phyloP scores from a whole-genome alignment of 2,113 vertebrate species.

The Silurus glanis region DNA sequence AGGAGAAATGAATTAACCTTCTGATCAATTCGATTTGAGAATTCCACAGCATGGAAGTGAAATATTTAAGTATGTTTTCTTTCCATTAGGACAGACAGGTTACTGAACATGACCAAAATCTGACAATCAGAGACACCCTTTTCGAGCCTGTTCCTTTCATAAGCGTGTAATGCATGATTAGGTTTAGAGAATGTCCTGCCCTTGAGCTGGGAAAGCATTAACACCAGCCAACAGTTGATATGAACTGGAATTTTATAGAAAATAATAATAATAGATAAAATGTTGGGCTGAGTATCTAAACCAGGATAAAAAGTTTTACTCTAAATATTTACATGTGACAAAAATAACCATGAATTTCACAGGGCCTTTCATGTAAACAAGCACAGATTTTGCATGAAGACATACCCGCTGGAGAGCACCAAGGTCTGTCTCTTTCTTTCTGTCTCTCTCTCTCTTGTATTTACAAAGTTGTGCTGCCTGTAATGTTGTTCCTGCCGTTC shows the following conservation, averaged over 20 bases:
- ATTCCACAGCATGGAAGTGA: background rate
- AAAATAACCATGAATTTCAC: background rate
- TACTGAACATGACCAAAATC: slow-evolving; percentile 44
- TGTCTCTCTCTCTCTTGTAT: slow-evolving; percentile 42
- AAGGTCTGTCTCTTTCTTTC: slow-evolving; percentile 64
- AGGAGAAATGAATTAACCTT: background rate
- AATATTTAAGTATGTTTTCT: background rate
- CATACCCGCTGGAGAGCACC: slow-evolving; percentile 82
- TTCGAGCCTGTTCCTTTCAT: background rate
- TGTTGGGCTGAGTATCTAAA: background rate
- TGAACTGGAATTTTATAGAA: too few species aligned
- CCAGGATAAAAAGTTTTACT: slow-evolving; percentile 36
- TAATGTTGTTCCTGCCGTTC: slow-evolving; percentile 29
- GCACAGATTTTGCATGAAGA: slow-evolving; percentile 43
- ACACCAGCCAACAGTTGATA: background rate
- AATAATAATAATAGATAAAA: background rate
- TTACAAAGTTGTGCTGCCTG: slow-evolving; percentile 42
- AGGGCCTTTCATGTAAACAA: background rate
- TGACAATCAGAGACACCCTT: slow-evolving; percentile 3
- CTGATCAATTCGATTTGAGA: background rate
- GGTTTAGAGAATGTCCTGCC: slow-evolving; percentile 45
- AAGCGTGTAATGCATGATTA: slow-evolving; percentile 42
- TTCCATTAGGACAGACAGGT: slow-evolving; percentile 40
- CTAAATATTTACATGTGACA: background rate
- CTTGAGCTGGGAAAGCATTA: slow-evolving; percentile 3